Evolutionary conservation across 2,888 invertebrate genomes (phyloP).

Genomic region (Pyralis farinalis): DNA sequence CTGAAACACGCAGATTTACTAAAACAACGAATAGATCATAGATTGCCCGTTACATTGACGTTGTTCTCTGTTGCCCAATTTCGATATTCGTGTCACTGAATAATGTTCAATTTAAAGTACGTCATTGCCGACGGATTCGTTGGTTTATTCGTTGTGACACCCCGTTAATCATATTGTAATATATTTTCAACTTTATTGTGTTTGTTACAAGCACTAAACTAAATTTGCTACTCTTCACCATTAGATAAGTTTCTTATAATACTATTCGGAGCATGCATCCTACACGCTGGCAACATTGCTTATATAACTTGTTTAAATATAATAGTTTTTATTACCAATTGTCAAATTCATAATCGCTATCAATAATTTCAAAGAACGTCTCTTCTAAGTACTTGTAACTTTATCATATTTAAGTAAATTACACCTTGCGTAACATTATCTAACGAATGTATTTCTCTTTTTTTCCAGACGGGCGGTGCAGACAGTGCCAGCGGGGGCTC

Average conservation of each 20-base stretch:
- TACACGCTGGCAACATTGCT: too few species aligned
- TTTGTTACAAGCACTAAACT: not conserved
- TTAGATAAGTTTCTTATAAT: too few species aligned
- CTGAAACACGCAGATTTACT: too few species aligned
- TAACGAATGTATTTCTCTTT: slow-evolving; percentile 10
- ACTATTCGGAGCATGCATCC: too few species aligned
- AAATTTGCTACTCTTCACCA: too few species aligned
- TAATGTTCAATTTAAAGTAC: not conserved
- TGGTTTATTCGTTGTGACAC: slow-evolving; percentile 4
- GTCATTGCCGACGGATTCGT: slow-evolving; percentile 3
- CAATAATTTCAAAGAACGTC: too few species aligned
- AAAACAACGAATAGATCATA: too few species aligned
- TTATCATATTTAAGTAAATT: not conserved
- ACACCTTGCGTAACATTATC: not conserved
- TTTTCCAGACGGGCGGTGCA: slow-evolving; percentile 74
- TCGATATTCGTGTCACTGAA: slow-evolving; percentile 1
- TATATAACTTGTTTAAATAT: too few species aligned
- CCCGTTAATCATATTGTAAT: not conserved
- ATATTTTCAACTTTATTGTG: not conserved
- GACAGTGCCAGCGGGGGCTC: slow-evolving; percentile 80
- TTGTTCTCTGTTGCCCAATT: not conserved
- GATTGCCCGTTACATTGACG: too few species aligned
- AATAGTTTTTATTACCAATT: too few species aligned
- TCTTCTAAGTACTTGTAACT: too few species aligned
- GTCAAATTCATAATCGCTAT: too few species aligned